Conservation (phyloP, 2,797 vertebrate species). For the Loriculus beryllinus region DNA sequence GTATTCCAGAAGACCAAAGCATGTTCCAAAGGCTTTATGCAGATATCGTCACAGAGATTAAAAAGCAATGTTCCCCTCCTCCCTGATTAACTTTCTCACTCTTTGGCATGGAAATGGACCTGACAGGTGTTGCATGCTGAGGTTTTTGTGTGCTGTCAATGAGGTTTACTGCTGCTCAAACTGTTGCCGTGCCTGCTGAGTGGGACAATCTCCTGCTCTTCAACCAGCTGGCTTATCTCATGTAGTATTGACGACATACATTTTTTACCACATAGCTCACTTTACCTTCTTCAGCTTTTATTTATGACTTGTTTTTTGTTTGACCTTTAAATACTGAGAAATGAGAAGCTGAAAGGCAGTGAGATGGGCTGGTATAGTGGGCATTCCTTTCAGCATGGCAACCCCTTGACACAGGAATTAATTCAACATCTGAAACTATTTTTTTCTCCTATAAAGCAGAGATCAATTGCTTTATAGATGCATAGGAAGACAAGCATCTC, state of each 20-base stretch:
- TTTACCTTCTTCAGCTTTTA: background rate
- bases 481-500: background rate
- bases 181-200: background rate
- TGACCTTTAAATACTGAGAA: constrained; percentile 39
- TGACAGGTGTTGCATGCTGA: background rate
- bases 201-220: background rate
- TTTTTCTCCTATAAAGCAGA: background rate
- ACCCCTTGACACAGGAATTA: background rate
- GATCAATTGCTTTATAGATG: background rate
- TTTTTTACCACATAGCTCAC: constrained; percentile 15
- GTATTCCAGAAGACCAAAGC: background rate
- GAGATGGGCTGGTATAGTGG: background rate
- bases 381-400: background rate
- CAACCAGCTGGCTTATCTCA: background rate
- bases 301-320: constrained; percentile 6
- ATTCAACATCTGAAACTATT: background rate
- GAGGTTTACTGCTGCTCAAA: background rate
- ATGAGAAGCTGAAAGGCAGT: background rate
- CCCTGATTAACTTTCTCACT: background rate
- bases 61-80: background rate
- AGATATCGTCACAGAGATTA: background rate
- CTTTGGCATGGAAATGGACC: constrained; percentile 12
- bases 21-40: background rate
- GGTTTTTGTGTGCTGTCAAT: background rate
- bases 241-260: background rate